Conservation (phyloP, 2,113 vertebrate genomes). For the Calypte anna region DNA sequence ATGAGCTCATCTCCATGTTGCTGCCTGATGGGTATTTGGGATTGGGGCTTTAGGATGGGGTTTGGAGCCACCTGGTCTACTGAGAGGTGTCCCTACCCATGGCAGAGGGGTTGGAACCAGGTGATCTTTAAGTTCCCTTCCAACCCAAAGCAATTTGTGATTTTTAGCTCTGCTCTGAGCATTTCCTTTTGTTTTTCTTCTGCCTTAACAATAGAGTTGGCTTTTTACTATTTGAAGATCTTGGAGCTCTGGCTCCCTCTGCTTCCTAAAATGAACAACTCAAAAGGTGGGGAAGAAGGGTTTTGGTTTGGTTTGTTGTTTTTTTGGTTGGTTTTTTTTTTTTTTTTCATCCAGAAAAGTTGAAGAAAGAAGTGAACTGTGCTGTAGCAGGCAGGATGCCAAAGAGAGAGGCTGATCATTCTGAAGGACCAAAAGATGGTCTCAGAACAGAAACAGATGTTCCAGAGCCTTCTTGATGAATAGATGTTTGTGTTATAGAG, state of each 20-base stretch:
- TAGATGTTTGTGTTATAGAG: rapidly evolving
- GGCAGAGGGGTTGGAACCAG: too few species aligned
- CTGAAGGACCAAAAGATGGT: neutral
- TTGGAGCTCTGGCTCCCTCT: neutral
- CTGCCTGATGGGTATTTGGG: neutral
- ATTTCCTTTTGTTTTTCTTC: neutral
- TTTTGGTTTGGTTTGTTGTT: too few species aligned
- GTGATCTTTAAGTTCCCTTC: too few species aligned
- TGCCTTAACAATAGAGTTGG: neutral
- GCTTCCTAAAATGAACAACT: neutral
- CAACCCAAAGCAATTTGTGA: too few species aligned
- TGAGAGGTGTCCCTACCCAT: too few species aligned
- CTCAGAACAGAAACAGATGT: neutral
- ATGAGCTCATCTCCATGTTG: neutral
- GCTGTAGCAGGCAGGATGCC: neutral
- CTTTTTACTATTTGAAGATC: neutral
- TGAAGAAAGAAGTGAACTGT: neutral
- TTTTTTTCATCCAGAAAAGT: neutral
- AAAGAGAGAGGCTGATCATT: too few species aligned
- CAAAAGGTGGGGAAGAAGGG: neutral
- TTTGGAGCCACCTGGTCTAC: too few species aligned
- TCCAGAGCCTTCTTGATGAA: neutral
- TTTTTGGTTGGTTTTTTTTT: too few species aligned
- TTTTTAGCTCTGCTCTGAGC: neutral
- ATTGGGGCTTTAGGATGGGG: too few species aligned